Evolutionary conservation across 2,797 vertebrate species (phyloP), one percentile per base, ranked within the genome.

Genomic region (Euthynnus affinis): DNA sequence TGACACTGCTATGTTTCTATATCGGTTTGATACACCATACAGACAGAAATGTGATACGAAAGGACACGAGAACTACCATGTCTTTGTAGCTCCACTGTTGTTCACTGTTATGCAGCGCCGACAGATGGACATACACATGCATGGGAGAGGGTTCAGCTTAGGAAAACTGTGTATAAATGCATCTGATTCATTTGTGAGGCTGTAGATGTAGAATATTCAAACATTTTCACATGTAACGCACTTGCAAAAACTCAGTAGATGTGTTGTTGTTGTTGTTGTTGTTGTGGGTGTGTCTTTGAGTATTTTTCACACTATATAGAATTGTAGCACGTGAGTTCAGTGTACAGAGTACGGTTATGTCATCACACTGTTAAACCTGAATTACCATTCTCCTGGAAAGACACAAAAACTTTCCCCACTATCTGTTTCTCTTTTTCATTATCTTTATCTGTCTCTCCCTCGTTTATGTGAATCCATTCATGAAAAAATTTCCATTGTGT

Each of bases 401-500:
- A 62, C 22, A 56, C 22, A 27, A 74, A 66, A 44, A 22, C 10
- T 59, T 37, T 72, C 25, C 74, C 5, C 1, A 20, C 25, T 75
- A 6, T 67, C 52, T 44, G 12, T 40, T 25, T 52, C 20, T 48
- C 6, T 51, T 40, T 73, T 22, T 29, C 12, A n/a, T 12, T 3
- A 6, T 52, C 37, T 61, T 40, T 29, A 37, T 71, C 52, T 44
- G 29, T 1, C 3, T 48, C 17, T 61, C 55, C 8, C 15, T 61
- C 40, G 27, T 77, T 60, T 76, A 48, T 78, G 17, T 64, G 60
- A 29, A 46, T 60, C 29, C 40, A 48, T 64, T 6, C 66, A 65
- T 79, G 40, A 64, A 87, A 82, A 84, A 12, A 51, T 72, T 34
- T 79, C 14, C 3, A 12, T 56, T 78, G 65, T 66, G 22, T 80